These are phyloP conservation scores for Perdix hodgsoniae DNA, from an alignment of 2,797 vertebrate genomes.

Conservation along the genomic window DNA sequence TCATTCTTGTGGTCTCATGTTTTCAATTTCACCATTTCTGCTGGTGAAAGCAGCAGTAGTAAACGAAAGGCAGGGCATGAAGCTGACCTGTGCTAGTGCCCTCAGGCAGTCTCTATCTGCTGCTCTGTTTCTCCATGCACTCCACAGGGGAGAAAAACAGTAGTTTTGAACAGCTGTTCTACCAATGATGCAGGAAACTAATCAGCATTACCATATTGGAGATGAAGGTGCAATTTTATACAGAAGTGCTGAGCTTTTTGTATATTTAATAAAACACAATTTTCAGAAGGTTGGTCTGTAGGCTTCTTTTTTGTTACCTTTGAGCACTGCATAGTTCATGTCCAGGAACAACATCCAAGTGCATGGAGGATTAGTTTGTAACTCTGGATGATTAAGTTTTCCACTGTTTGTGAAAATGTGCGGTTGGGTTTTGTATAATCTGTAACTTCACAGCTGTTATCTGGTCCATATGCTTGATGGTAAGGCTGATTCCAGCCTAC, in stretches of 20 bases:
- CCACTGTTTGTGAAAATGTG: background rate
- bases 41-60: background rate
- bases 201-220: background rate
- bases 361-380: background rate
- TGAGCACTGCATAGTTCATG: background rate
- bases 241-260: conserved; percentile 34
- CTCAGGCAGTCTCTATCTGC: background rate
- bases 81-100: fast-evolving
- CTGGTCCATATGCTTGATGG: fast-evolving
- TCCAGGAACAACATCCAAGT: background rate
- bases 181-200: background rate
- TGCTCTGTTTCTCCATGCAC: background rate
- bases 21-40: background rate
- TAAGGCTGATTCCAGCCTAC: background rate
- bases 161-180: background rate
- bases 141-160: fast-evolving
- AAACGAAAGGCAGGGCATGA: background rate
- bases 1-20: background rate
- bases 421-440: background rate
- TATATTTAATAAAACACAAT: conserved; percentile 43
- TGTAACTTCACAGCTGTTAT: background rate
- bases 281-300: background rate
- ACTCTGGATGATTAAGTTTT: background rate
- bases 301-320: background rate
- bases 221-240: conserved; percentile 6